These are phyloP conservation scores for Chionodraco myersi DNA, from an alignment of 2,113 vertebrate genomes.

Conservation along the genomic window DNA sequence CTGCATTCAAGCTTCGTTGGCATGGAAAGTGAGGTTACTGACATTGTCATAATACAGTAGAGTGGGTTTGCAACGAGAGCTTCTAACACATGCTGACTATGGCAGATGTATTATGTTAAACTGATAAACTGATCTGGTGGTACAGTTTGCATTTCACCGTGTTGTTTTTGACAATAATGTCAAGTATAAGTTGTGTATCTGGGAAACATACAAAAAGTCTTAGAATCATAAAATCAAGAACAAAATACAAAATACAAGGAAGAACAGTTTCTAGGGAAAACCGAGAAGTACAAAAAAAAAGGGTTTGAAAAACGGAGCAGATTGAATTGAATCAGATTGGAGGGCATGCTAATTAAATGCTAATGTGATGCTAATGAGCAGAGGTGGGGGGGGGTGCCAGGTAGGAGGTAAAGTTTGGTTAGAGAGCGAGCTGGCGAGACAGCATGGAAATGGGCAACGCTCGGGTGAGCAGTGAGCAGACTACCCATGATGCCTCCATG, in stretches of 20 bases:
- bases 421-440: slow-evolving; percentile 78
- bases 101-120: neutral
- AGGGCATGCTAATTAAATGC: slow-evolving; percentile 61
- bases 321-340: slow-evolving; percentile 52
- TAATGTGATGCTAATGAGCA: slow-evolving; percentile 76
- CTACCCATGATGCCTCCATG: slow-evolving; percentile 70
- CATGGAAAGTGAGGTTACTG: slow-evolving; percentile 64
- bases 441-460: slow-evolving; percentile 71
- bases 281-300: neutral
- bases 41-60: slow-evolving; percentile 61
- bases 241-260: neutral
- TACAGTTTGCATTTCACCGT: neutral
- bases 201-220: too few species aligned
- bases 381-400: slow-evolving; percentile 37
- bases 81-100: slow-evolving; percentile 9
- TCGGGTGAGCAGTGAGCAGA: slow-evolving; percentile 77
- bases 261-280: slow-evolving; percentile 15
- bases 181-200: neutral
- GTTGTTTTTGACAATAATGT: neutral
- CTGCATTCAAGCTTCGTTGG: slow-evolving; percentile 67
- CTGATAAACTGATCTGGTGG: slow-evolving; percentile 1
- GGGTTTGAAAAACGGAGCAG: slow-evolving; percentile 9
- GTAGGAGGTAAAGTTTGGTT: slow-evolving; percentile 82
- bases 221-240: neutral
- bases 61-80: slow-evolving; percentile 49